A percentile compares a stretch with the other conserved stretches of the same genome.
Conservation (phyloP, 2,113 vertebrate genomes). For the Cottus gobio region DNA sequence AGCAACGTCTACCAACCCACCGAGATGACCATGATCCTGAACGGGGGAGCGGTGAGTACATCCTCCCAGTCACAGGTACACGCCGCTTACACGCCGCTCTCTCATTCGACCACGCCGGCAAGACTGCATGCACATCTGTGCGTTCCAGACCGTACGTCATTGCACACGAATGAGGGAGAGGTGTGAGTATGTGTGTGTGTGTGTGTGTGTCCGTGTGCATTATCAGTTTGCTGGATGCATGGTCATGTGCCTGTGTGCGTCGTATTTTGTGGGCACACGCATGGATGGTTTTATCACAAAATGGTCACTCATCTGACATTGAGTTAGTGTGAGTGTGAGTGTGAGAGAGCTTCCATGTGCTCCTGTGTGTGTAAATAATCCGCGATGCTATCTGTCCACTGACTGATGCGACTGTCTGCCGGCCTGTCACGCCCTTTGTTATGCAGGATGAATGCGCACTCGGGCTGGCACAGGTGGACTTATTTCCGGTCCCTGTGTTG, state of each 20-base stretch:
- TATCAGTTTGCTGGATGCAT: slow-evolving; percentile 18
- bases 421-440: slow-evolving; percentile 36
- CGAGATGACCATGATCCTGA: slow-evolving; percentile 98
- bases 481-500: slow-evolving; percentile 35
- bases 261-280: slow-evolving; percentile 41
- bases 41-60: slow-evolving; percentile 98
- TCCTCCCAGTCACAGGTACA: slow-evolving; percentile 73
- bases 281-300: slow-evolving; percentile 48
- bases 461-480: slow-evolving; percentile 48
- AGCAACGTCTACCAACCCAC: slow-evolving; percentile 99
- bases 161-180: slow-evolving; percentile 68
- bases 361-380: slow-evolving; percentile 42
- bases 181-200: slow-evolving; percentile 56
- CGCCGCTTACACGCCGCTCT: slow-evolving; percentile 69
- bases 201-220: slow-evolving; percentile 15
- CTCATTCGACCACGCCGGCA: slow-evolving; percentile 52
- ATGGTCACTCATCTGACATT: slow-evolving; percentile 45
- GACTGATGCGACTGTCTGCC: slow-evolving; percentile 50
- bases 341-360: slow-evolving; percentile 17
- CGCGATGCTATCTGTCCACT: slow-evolving; percentile 29
- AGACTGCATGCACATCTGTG: slow-evolving; percentile 75
- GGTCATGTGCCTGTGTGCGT: slow-evolving; percentile 25
- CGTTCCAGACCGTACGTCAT: slow-evolving; percentile 55
- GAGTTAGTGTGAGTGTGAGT: slow-evolving; percentile 41
- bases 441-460: slow-evolving; percentile 52